These are phyloP conservation scores for Scaptodrosophila lebanonensis DNA, from an alignment of 1,140 invertebrate species.

Conservation along the genomic window DNA sequence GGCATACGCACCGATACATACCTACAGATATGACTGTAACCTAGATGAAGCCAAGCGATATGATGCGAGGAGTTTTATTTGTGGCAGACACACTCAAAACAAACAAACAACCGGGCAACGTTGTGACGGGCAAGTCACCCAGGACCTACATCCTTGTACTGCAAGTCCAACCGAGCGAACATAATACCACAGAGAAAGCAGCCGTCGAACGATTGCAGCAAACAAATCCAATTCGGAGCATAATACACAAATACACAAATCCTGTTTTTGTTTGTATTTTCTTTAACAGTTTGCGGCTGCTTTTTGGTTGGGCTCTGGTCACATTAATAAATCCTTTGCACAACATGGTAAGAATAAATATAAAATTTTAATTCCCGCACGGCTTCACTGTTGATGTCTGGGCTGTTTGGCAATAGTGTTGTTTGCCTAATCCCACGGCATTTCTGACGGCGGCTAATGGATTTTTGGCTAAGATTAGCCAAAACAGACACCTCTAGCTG, in stretches of 20 bases:
- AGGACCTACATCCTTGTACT: too few relatives aligned
- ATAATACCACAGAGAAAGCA: not conserved
- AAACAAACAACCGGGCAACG: slow-evolving; percentile 13
- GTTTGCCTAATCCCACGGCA: not conserved
- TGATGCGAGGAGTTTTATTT: too few relatives aligned
- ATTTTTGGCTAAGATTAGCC: slow-evolving; percentile 40
- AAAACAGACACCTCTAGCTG: slow-evolving; percentile 26
- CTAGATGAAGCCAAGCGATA: slow-evolving; percentile 26
- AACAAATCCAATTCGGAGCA: slow-evolving; percentile 62
- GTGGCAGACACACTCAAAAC: slow-evolving; percentile 24
- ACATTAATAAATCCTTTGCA: slow-evolving; percentile 40
- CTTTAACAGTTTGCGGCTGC: not conserved
- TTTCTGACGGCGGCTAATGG: slow-evolving; percentile 1
- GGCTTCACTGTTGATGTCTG: slow-evolving; percentile 3
- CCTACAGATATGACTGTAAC: not conserved
- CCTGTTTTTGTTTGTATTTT: slow-evolving; percentile 58
- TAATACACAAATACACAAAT: slow-evolving; percentile 68
- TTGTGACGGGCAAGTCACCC: slow-evolving; percentile 50
- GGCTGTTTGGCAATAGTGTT: slow-evolving; percentile 27
- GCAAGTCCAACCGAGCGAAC: too few relatives aligned
- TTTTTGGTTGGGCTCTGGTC: slow-evolving; percentile 5
- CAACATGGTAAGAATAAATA: slow-evolving; percentile 18
- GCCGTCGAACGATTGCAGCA: too few relatives aligned
- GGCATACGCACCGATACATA: slow-evolving; percentile 47
- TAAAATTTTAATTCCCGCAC: slow-evolving; percentile 19